Conservation (phyloP, 2,888 invertebrate genomes). For the Biston stratarius region DNA sequence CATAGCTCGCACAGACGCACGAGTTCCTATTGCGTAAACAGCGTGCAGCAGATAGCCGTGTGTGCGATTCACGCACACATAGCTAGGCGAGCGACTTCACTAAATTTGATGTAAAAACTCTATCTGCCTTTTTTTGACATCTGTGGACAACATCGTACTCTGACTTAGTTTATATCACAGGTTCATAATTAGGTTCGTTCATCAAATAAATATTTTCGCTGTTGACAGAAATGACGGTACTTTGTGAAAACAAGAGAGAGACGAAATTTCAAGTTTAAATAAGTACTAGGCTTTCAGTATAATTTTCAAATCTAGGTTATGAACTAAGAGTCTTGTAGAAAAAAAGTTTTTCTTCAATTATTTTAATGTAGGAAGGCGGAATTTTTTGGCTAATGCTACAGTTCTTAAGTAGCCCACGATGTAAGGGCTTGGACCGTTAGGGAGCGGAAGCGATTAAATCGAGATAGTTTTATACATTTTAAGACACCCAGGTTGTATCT, state of each 20-base stretch:
- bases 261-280: neutral
- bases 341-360: constrained; percentile 34
- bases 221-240: too few relatives aligned
- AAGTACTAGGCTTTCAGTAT: constrained; percentile 4
- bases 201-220: neutral
- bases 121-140: too few relatives aligned
- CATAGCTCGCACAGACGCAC: too few relatives aligned
- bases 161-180: neutral
- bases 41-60: too few relatives aligned
- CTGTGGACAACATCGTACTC: too few relatives aligned
- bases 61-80: too few relatives aligned
- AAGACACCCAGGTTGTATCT: too few relatives aligned
- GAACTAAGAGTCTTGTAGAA: neutral
- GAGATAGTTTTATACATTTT: too few relatives aligned
- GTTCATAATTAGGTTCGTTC: neutral
- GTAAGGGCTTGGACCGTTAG: constrained; percentile 32
- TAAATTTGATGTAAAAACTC: too few relatives aligned
- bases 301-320: constrained; percentile 20
- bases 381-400: constrained; percentile 53
- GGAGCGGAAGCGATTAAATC: constrained; percentile 9
- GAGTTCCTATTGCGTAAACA: too few relatives aligned
- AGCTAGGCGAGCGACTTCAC: too few relatives aligned
- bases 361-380: constrained; percentile 34
- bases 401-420: constrained; percentile 55
- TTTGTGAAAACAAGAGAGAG: too few relatives aligned